Evolutionary conservation across 2,797 vertebrate species (phyloP).

Genomic region (Poecilia picta): DNA sequence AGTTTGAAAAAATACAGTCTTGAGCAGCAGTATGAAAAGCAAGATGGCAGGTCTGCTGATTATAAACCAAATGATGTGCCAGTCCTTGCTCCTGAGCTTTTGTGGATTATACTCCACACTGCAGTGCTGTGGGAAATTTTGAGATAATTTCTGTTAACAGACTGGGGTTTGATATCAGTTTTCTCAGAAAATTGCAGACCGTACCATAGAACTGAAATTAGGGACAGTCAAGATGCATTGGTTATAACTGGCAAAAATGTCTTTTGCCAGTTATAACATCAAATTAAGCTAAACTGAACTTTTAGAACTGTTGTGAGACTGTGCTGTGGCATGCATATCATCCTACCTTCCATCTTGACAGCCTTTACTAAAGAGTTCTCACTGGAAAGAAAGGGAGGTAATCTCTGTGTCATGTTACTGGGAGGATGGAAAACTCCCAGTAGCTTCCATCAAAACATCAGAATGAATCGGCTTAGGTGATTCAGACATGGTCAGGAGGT

Average conservation of each 20-base stretch:
- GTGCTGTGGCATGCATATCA: not conserved
- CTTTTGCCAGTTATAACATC: not conserved
- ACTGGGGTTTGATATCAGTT: not conserved
- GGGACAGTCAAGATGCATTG: not conserved
- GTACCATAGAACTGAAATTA: not conserved
- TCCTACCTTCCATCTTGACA: not conserved
- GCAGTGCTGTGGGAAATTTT: conserved; percentile 13
- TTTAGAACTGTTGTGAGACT: not conserved
- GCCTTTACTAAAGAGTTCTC: not conserved
- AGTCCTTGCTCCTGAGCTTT: not conserved
- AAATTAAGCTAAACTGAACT: not conserved
- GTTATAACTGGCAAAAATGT: not conserved
- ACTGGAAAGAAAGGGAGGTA: not conserved
- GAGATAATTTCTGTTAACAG: conserved; percentile 11
- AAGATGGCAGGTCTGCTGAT: fast-evolving
- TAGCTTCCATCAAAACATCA: no score
- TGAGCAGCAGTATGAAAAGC: not conserved
- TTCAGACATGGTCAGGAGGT: not conserved
- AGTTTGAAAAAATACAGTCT: conserved; percentile 69
- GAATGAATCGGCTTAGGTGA: not conserved
- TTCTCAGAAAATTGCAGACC: no score
- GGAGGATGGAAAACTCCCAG: not conserved
- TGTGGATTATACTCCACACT: conserved; percentile 25
- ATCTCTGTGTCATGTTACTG: not conserved
- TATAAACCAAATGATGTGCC: conserved; percentile 9